Percentiles rank a stretch among this genome's conserved stretches.
These are phyloP conservation scores for Euphydryas editha DNA, from an alignment of 2,888 invertebrate genomes.

Conservation along the genomic window DNA sequence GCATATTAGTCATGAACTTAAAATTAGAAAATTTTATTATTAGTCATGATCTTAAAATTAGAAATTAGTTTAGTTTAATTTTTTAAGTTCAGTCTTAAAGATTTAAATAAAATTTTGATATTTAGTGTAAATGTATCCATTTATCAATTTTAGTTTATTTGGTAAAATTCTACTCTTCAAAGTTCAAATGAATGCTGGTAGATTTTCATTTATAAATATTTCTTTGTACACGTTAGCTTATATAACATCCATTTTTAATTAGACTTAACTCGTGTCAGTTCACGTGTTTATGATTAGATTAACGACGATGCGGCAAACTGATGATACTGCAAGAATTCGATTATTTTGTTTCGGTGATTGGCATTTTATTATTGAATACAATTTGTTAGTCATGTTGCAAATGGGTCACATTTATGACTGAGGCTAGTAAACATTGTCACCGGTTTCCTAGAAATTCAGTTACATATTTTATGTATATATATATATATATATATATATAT, in stretches of 20 bases:
- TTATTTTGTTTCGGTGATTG: slow-evolving; percentile 37
- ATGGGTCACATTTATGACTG: slow-evolving; percentile 22
- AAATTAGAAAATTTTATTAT: too few species aligned
- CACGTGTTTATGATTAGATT: slow-evolving; percentile 36
- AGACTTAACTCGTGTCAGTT: slow-evolving; percentile 20
- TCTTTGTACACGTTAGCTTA: too few species aligned
- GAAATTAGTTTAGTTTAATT: too few species aligned
- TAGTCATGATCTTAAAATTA: too few species aligned
- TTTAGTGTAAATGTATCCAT: too few species aligned
- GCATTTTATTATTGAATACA: slow-evolving; percentile 35
- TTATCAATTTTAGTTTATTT: too few species aligned
- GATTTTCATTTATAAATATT: too few species aligned
- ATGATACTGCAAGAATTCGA: slow-evolving; percentile 39
- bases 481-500: background rate
- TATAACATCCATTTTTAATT: slow-evolving; percentile 17
- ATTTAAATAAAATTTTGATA: too few species aligned
- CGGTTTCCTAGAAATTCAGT: background rate
- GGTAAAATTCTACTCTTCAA: too few species aligned
- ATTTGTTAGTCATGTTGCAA: slow-evolving; percentile 24
- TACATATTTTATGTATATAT: background rate
- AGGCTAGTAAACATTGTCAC: slow-evolving; percentile 3
- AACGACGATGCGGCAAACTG: slow-evolving; percentile 38
- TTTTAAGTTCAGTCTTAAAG: too few species aligned
- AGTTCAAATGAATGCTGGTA: too few species aligned
- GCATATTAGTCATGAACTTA: too few species aligned